Evolutionary conservation across 2,888 invertebrate genomes (phyloP).

Genomic region (Leuctra nigra): DNA sequence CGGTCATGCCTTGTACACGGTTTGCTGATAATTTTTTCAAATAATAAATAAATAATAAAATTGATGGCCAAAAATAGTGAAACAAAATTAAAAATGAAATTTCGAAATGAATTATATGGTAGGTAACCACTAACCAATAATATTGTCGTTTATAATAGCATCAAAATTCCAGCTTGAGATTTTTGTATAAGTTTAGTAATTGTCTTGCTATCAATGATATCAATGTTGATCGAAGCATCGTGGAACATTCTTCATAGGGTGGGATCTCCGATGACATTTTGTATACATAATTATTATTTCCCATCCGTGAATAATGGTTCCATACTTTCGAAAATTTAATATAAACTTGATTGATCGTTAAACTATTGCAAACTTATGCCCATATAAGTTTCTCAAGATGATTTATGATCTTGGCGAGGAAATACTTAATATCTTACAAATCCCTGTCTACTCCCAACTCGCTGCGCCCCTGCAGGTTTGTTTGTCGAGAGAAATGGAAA

Average conservation of each 20-base stretch:
- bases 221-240: constrained; percentile 3
- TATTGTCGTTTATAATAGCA: too few relatives aligned
- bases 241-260: constrained; percentile 3
- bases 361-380: not conserved
- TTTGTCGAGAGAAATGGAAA: not conserved
- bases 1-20: too few relatives aligned
- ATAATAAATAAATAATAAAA: too few relatives aligned
- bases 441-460: not conserved
- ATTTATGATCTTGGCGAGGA: not conserved
- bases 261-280: not conserved
- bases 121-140: too few relatives aligned
- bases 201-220: too few relatives aligned
- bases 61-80: too few relatives aligned
- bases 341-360: constrained; percentile 10
- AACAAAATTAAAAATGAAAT: too few relatives aligned
- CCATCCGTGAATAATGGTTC: constrained; percentile 3
- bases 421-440: not conserved
- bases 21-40: too few relatives aligned
- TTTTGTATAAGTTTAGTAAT: too few relatives aligned
- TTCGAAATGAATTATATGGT: too few relatives aligned
- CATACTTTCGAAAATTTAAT: constrained; percentile 7
- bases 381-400: constrained; percentile 1
- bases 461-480: not conserved
- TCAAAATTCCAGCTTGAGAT: too few relatives aligned
- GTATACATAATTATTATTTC: constrained; percentile 7